Evolutionary conservation across 2,797 vertebrate species (phyloP), one percentile per base, ranked within the genome.

Genomic region (Chiloscyllium punctatum): DNA sequence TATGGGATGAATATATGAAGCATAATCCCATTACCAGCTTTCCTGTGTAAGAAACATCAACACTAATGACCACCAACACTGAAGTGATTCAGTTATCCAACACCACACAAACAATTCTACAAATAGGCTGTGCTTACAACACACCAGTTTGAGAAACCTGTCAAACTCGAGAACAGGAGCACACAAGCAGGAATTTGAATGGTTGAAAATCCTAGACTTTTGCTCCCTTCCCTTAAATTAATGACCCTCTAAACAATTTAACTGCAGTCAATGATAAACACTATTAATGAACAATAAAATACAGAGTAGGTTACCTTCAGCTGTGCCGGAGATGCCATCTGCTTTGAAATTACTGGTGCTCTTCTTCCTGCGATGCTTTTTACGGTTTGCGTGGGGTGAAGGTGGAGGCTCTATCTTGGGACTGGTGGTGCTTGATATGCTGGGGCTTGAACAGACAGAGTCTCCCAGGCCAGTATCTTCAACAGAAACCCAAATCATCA

Each of bases 361-460:
- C 97, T 99, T 99, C 99, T 99, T 99, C 98, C 99, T 96, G 6
- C 99, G 98, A 97, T 99, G 99, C 96, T 99, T 99, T 98, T 99
- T 99, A 96, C 99, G 98, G 98, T 99, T 99, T 97, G 99, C 98
- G 7, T 99, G 99, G 5, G 99, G 99, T 21, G 99, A 99, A 0
- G 99, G 99, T 21, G 99, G 99, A 0, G 99, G 99, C 96, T 99
- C 99, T 92, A 99, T 98, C 97, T 99, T 99, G 95, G 99, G 99
- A 96, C 99, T 99, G 95, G 99, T 98, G 91, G 98, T 98, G 95
- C 98, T 99, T 97, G 99, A 99, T 96, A 99, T 98, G 92, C 98
- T 99, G 95, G 99, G 99, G 97, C 99, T 99, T 96, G 99, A 99
- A 95, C 99, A 99, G 96, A 99, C 97, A 0, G 99, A 99, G 96